A percentile compares a stretch with the other conserved stretches of the same genome.
Conservation (phyloP, 2,113 vertebrate genomes). For the Tyto alba region DNA sequence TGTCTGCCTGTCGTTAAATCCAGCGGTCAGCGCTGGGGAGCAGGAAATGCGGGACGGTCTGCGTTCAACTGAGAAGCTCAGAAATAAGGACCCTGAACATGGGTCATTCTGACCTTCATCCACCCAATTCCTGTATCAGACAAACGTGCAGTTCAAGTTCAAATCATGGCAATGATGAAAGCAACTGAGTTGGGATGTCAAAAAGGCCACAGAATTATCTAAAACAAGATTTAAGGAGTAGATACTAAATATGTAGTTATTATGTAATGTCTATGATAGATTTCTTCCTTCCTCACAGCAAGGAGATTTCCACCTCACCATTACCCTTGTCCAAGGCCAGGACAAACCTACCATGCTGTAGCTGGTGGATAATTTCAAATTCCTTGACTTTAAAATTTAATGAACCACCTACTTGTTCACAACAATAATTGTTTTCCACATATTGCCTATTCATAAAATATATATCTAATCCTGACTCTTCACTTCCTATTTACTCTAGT, state of each 20-base stretch:
- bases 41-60: not conserved
- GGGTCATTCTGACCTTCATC: not conserved
- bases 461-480: slow-evolving; percentile 4
- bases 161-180: not conserved
- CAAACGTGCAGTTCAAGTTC: not conserved
- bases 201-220: not conserved
- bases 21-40: not conserved
- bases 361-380: not conserved
- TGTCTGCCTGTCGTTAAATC: not conserved
- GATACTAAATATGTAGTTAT: not conserved
- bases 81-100: not conserved
- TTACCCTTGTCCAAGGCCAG: not conserved
- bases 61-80: not conserved
- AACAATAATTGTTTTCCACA: not conserved
- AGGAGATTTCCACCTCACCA: not conserved
- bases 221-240: not conserved
- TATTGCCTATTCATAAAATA: slow-evolving; percentile 28
- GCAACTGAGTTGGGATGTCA: not conserved
- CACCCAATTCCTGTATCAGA: not conserved
- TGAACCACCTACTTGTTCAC: not conserved
- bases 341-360: not conserved
- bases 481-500: not conserved
- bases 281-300: not conserved
- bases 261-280: not conserved
- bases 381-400: not conserved